A percentile compares a stretch with the other conserved stretches of the same genome.
phyloP scores from a whole-genome alignment of 2,888 invertebrate species.

The Hemaris fuciformis region DNA sequence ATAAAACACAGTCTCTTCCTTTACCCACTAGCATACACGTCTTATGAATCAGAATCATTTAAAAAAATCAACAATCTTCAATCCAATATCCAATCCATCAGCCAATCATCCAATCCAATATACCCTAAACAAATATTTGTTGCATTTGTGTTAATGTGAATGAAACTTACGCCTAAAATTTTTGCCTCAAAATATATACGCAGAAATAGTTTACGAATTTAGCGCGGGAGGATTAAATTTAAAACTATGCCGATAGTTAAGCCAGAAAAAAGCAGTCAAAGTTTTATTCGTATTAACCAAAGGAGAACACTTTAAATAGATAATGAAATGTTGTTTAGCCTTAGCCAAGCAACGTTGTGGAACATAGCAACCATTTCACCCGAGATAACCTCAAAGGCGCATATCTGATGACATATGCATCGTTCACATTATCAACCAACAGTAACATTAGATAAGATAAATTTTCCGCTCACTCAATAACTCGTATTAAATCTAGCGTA shows the following conservation, averaged over 20 bases:
- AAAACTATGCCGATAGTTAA: neutral
- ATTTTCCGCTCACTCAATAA: conserved; percentile 43
- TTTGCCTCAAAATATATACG: neutral
- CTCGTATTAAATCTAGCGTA: neutral
- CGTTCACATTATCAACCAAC: conserved; percentile 29
- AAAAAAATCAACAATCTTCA: no score
- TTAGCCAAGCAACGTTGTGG: neutral
- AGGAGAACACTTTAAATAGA: neutral
- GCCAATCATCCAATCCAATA: no score
- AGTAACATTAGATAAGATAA: conserved; percentile 59
- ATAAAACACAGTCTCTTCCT: neutral
- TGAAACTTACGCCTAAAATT: neutral
- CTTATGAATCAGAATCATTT: no score
- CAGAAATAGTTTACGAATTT: neutral
- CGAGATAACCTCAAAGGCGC: conserved; percentile 38
- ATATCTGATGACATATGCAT: conserved; percentile 16
- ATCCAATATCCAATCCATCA: no score
- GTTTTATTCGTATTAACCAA: neutral
- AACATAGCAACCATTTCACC: conserved; percentile 37
- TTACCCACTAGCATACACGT: no score
- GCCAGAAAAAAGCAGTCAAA: neutral
- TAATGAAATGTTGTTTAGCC: neutral
- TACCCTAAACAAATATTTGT: no score
- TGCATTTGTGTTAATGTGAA: no score
- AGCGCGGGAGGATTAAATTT: neutral